Evolutionary conservation across 1,140 invertebrate species (phyloP), one percentile per base, ranked within the genome.

Genomic region (Callitettix versicolor): DNA sequence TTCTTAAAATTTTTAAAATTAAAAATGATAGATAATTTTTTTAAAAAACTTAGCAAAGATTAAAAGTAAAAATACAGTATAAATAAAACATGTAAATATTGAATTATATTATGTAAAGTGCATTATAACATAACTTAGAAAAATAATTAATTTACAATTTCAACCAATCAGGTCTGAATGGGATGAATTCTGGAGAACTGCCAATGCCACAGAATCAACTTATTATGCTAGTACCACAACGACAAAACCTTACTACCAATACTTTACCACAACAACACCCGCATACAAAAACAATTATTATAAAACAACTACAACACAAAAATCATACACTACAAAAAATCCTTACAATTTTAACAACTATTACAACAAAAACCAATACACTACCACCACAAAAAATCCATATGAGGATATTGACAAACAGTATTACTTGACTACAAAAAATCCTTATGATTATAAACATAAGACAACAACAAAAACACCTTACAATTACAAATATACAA

Each of bases 121-220:
- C 26, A 30, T 40, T 26, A 7, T 50, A 15, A 33, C 4, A 50
- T 20, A 26, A 34, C 24, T 7, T 34, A 12, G 9, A 26, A 50
- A 50, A 5, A 30, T 34, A 50, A 50, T 26, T 12, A 21, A 46
- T 18, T 46, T 46, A 46, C 14, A 21, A 46, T 14, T 46, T 46
- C 18, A 30, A 30, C 26, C 26, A 30, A 52, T 18, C 53, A 62
- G 60, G 60, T 62, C 60, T 3, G 60, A 58, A 26, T 62, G 60
- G 60, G 52, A 59, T 15, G 60, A 62, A 44, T 62, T 60, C 41
- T 62, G 60, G 60, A 62, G 57, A 43, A 61, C 60, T 17, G 58
- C 60, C 7, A 56, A 52, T 33, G 50, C 54, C 9, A 55, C 60
- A 11, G 56, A 44, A 24, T 15, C 55, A 21, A 22, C 42, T 46